These are phyloP conservation scores for Pipra filicauda DNA, from an alignment of 2,113 vertebrate species.

Conservation along the genomic window DNA sequence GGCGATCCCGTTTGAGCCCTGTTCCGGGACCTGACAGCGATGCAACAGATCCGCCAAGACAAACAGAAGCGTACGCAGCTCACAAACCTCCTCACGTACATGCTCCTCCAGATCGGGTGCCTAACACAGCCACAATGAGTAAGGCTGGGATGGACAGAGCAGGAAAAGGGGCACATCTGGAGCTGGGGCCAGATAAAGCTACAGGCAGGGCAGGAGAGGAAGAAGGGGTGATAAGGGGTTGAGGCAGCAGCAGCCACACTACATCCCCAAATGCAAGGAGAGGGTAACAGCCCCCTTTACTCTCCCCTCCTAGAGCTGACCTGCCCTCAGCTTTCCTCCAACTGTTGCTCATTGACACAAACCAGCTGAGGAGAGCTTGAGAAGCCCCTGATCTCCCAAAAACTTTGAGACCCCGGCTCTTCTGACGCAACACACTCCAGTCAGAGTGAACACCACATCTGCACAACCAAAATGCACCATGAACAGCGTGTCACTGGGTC, in stretches of 20 bases:
- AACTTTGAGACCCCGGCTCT: not conserved
- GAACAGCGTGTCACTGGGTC: not conserved
- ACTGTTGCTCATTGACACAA: not conserved
- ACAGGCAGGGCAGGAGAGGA: not conserved
- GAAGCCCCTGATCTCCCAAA: not conserved
- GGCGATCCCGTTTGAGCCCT: rapidly evolving
- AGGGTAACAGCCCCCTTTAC: not conserved
- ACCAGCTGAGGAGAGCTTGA: not conserved
- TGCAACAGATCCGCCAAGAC: not conserved
- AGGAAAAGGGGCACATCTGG: not conserved
- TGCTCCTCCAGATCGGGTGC: not conserved
- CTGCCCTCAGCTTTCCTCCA: not conserved
- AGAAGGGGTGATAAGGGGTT: not conserved
- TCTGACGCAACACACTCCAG: rapidly evolving
- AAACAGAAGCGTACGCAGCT: not conserved
- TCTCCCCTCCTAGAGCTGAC: not conserved
- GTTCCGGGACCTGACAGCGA: rapidly evolving
- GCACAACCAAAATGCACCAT: rapidly evolving
- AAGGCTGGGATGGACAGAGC: not conserved
- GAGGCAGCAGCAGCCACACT: not conserved
- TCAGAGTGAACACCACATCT: not conserved
- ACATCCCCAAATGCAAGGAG: not conserved
- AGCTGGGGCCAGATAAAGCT: not conserved
- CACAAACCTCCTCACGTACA: not conserved
- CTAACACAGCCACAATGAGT: not conserved